Percentiles rank a stretch among this genome's conserved stretches.
phyloP scores from a whole-genome alignment of 2,797 vertebrate species.

The Heterohyrax brucei region DNA sequence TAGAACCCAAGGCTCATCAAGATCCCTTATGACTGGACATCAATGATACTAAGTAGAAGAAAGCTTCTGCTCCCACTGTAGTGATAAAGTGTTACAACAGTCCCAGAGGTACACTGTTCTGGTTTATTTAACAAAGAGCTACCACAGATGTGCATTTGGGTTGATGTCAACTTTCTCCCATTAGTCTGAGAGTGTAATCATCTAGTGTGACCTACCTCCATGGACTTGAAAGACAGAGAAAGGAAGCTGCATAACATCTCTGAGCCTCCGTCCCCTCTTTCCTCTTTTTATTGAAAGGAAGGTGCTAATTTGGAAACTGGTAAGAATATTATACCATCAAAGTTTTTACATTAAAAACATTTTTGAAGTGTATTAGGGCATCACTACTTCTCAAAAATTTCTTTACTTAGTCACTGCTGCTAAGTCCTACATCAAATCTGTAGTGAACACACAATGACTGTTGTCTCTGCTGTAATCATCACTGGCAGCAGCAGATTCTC shows the following conservation, averaged over 20 bases:
- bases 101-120: neutral
- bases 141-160: neutral
- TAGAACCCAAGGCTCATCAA: neutral
- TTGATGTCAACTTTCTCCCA: neutral
- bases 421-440: neutral
- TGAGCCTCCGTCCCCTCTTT: neutral
- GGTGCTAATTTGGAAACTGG: neutral
- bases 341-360: neutral
- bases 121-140: neutral
- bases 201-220: neutral
- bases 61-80: neutral
- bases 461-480: neutral
- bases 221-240: neutral
- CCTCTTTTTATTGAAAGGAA: slow-evolving; percentile 16
- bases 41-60: neutral
- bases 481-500: neutral
- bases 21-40: neutral
- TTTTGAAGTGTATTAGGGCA: slow-evolving; percentile 2
- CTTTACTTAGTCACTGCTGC: neutral
- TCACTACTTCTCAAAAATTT: neutral
- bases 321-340: neutral
- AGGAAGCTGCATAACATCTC: neutral
- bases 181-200: neutral
- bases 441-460: neutral
- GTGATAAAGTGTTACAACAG: slow-evolving; percentile 1